Evolutionary conservation across 2,113 vertebrate species (phyloP).

Genomic region (Misgurnus anguillicaudatus): DNA sequence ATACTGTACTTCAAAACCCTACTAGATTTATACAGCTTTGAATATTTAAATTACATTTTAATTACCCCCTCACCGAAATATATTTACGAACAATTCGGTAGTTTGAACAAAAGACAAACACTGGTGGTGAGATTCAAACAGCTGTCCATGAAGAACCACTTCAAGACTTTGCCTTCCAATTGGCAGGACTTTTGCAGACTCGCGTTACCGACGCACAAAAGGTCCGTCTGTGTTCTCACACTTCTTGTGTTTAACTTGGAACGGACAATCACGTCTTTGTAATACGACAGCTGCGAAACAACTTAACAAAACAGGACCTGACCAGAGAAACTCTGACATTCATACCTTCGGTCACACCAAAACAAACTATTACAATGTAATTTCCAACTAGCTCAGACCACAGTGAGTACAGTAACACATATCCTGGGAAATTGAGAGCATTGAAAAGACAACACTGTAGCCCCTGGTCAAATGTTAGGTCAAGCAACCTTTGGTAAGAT

Average conservation of each 20-base stretch:
- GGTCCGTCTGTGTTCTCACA: constrained; percentile 24
- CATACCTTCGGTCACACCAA: constrained; percentile 31
- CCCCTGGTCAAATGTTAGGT: constrained; percentile 1
- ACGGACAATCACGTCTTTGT: constrained; percentile 28
- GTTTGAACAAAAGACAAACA: neutral
- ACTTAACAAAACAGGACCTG: constrained; percentile 15
- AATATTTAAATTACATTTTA: no score
- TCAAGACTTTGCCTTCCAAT: neutral
- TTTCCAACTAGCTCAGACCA: constrained; percentile 16
- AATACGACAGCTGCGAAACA: constrained; percentile 21
- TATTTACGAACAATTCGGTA: neutral
- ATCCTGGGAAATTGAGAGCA: constrained; percentile 52
- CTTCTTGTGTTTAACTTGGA: constrained; percentile 39
- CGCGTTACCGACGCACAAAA: constrained; percentile 4
- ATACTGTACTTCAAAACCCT: no score
- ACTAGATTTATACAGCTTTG: no score
- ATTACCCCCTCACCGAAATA: neutral
- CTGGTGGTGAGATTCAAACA: constrained; percentile 19
- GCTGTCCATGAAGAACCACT: constrained; percentile 7
- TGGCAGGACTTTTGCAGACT: neutral
- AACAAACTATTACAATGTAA: constrained; percentile 29
- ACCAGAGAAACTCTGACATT: constrained; percentile 30
- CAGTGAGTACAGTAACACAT: constrained; percentile 7
- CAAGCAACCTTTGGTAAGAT: neutral
- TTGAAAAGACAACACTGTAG: constrained; percentile 32